Evolutionary conservation across 2,888 invertebrate species (phyloP), one percentile per base, ranked within the genome.

Genomic region (Megalurothrips usitatus): DNA sequence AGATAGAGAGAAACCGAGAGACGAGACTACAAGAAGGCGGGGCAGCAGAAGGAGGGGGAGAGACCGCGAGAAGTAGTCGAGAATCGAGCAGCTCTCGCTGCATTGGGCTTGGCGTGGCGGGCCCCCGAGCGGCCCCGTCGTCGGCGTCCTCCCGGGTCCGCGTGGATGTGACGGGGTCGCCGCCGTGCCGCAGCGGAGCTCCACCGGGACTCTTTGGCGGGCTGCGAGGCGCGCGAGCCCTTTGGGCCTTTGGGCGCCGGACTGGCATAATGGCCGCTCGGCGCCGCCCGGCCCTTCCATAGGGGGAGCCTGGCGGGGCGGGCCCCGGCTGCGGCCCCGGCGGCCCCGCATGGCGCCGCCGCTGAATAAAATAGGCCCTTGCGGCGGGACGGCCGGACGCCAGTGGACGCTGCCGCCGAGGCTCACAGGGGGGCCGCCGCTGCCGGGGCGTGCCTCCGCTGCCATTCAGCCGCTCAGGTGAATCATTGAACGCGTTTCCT

Each of bases 401-500:
- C 68, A 48, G 78, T 58, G 26, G 75, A 58, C 6, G 47, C 23
- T 19, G 68, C 63, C 23, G 58, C 80, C 1, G 79, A 79, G n/a
- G n/a, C n/a, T n/a, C n/a, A n/a, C 17, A 78, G 81, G 23, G 75
- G 12, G 12, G 81, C 82, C 48, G 81, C 81, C 79, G 80, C 80
- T 49, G 79, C 78, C 28, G 80, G 43, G 0, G 82, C 75, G 4
- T 52, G 12, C 80, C 28, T 11, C 63, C 17, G 52, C 80, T 23
- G 79, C 34, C 52, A 19, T 11, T n/a, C 28, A 52, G 58, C 58
- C 58, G 58, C 6, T 43, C 80, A 26, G 9, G 10, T n/a, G 14
- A 52, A 10, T 78, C 48, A 52, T 82, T 82, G 28, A 79, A 28
- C 48, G 17, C 68, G 78, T n/a, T 19, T 68, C 79, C 63, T 52